Percentiles rank a stretch among this genome's conserved stretches.
Evolutionary conservation across 2,113 vertebrate species (phyloP).

Genomic region (Sturnira hondurensis): DNA sequence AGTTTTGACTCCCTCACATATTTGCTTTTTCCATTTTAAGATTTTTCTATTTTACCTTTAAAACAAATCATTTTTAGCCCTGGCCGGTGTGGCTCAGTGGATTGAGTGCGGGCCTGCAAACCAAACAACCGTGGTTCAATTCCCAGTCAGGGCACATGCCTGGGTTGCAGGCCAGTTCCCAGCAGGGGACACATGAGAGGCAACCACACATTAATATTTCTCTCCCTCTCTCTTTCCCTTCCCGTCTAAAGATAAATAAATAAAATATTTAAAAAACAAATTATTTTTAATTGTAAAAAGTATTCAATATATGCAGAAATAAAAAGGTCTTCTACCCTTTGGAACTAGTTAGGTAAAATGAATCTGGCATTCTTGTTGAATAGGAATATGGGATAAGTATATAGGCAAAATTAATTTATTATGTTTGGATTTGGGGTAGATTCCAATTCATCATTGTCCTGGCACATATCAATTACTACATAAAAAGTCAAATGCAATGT

Average conservation of each 20-base stretch:
- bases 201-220: too few relatives aligned
- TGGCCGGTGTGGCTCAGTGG: too few relatives aligned
- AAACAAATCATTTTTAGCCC: neutral
- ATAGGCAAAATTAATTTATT: neutral
- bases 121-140: too few relatives aligned
- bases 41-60: neutral
- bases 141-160: too few relatives aligned
- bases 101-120: too few relatives aligned
- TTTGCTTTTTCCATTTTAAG: neutral
- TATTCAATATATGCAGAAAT: neutral
- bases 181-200: too few relatives aligned
- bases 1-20: neutral
- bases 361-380: neutral
- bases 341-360: neutral
- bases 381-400: neutral
- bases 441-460: neutral
- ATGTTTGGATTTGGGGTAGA: neutral
- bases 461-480: neutral
- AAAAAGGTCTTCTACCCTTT: neutral
- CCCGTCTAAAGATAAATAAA: too few relatives aligned
- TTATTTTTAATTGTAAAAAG: neutral
- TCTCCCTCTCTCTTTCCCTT: too few relatives aligned
- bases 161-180: too few relatives aligned
- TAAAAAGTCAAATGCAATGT: neutral
- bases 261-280: too few relatives aligned